Conservation (phyloP, 2,888 invertebrate species). For the Philonicus albiceps region DNA sequence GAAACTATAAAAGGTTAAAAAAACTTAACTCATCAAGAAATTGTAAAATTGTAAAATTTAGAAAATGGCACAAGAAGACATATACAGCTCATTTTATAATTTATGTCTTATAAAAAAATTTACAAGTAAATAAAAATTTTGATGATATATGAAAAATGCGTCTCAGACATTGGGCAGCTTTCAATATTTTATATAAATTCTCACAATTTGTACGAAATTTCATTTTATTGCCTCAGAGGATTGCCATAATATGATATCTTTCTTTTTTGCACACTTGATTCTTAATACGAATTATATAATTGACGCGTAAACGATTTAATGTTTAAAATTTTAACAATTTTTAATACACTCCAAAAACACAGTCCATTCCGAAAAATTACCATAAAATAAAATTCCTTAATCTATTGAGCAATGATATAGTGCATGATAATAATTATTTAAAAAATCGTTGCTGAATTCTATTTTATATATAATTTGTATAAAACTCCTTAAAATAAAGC, state of each 20-base stretch:
- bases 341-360: background rate
- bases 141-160: background rate
- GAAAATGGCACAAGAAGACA: background rate
- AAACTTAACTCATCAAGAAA: no score
- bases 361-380: background rate
- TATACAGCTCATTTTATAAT: background rate
- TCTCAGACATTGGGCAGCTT: background rate
- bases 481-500: background rate
- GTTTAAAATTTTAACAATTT: background rate
- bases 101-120: conserved; percentile 14
- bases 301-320: background rate
- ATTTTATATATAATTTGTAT: background rate
- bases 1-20: background rate
- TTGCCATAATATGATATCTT: background rate
- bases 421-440: background rate
- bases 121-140: conserved; percentile 9
- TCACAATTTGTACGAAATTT: conserved; percentile 7
- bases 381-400: background rate
- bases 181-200: background rate
- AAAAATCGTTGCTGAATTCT: background rate
- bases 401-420: background rate
- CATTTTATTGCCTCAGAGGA: conserved; percentile 2
- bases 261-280: background rate
- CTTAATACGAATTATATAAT: background rate
- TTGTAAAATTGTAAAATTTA: background rate